These are phyloP conservation scores for Eclectus roratus DNA, from an alignment of 2,113 vertebrate species.

Conservation along the genomic window DNA sequence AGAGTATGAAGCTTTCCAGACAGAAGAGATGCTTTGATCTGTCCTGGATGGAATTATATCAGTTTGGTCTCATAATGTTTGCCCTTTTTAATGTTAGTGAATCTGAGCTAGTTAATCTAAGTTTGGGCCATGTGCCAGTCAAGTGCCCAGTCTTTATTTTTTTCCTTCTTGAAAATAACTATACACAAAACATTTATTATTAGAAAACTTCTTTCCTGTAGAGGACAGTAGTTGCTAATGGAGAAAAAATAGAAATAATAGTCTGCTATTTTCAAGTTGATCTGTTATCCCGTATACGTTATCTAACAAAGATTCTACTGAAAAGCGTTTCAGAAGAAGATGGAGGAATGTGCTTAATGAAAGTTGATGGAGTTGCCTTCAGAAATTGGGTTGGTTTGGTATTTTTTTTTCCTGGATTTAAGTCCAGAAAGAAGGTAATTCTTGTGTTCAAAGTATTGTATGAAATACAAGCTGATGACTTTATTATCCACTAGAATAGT, in stretches of 20 bases:
- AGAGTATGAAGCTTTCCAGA: not conserved
- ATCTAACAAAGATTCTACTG: not conserved
- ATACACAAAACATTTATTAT: not conserved
- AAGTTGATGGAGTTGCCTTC: not conserved
- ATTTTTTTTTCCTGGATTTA: not conserved
- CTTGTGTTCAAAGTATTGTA: not conserved
- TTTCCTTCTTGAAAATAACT: slow-evolving; percentile 10
- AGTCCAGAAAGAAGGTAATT: not conserved
- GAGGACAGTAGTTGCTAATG: not conserved
- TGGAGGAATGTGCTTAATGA: not conserved
- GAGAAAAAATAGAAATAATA: not conserved
- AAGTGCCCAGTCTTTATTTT: not conserved
- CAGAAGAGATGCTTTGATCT: not conserved
- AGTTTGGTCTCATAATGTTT: not conserved
- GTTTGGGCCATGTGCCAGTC: not conserved
- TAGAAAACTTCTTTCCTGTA: not conserved
- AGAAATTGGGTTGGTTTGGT: not conserved
- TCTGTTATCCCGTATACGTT: not conserved
- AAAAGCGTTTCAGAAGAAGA: not conserved
- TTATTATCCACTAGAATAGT: not conserved
- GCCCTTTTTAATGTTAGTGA: not conserved
- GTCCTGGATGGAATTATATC: not conserved
- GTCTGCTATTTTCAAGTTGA: not conserved
- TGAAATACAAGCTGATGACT: not conserved
- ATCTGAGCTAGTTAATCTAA: not conserved